Percentiles rank a stretch among this genome's conserved stretches.
These are phyloP conservation scores for Eupeodes latifasciatus DNA, from an alignment of 2,888 invertebrate species.

Conservation along the genomic window DNA sequence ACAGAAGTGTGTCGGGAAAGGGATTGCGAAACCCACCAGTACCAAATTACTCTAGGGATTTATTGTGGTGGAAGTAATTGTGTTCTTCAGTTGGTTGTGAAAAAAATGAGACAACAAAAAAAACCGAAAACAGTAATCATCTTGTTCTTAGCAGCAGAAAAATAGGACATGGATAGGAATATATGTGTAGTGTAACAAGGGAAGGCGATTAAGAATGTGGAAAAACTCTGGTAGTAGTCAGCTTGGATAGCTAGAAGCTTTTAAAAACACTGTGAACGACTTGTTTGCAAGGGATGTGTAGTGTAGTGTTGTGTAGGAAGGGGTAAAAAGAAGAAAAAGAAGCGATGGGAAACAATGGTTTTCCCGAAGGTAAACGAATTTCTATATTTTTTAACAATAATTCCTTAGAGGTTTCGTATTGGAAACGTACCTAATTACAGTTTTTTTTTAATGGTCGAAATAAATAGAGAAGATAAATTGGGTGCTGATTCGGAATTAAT, in stretches of 20 bases:
- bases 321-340: background rate
- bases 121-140: constrained; percentile 56
- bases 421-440: background rate
- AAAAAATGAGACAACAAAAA: constrained; percentile 42
- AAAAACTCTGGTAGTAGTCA: background rate
- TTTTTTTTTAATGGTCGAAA: background rate
- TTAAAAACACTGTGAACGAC: constrained; percentile 62
- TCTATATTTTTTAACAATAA: background rate
- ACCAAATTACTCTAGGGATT: constrained; percentile 7
- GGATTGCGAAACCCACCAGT: background rate
- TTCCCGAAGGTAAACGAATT: constrained; percentile 1
- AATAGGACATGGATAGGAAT: background rate
- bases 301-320: constrained; percentile 7
- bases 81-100: constrained; percentile 22
- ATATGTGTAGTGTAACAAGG: constrained; percentile 11
- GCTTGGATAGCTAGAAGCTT: constrained; percentile 36
- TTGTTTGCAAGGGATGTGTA: constrained; percentile 7
- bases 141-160: constrained; percentile 9
- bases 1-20: background rate
- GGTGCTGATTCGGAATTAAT: no score
- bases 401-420: background rate
- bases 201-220: constrained; percentile 16
- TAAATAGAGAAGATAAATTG: no score
- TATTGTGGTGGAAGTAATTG: constrained; percentile 55
- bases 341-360: constrained; percentile 43